These are phyloP conservation scores for Gnatocerus cornutus DNA, from an alignment of 2,888 invertebrate species.

Conservation along the genomic window DNA sequence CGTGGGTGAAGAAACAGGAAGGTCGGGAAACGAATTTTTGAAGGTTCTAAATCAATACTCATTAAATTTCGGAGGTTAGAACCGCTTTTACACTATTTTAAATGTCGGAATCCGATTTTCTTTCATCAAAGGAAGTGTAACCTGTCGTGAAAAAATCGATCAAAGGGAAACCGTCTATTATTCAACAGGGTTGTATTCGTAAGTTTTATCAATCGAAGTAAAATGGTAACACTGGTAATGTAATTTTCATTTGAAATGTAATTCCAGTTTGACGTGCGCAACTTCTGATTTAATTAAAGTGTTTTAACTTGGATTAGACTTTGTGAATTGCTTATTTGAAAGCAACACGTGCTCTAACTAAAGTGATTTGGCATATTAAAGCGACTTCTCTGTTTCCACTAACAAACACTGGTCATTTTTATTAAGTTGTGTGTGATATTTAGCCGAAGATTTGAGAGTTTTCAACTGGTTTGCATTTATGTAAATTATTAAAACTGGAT, in stretches of 20 bases:
- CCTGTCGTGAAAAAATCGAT: neutral
- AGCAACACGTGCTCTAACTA: constrained; percentile 11
- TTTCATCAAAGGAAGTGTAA: neutral
- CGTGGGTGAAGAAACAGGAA: constrained; percentile 2
- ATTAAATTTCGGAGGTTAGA: neutral
- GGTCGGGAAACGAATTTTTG: constrained; percentile 3
- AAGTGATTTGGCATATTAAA: too few species aligned
- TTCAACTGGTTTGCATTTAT: too few species aligned
- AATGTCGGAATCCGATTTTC: neutral
- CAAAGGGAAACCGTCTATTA: too few species aligned
- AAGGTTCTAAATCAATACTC: neutral
- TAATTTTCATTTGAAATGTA: too few species aligned
- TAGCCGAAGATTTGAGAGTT: too few species aligned
- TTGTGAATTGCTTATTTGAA: constrained; percentile 6
- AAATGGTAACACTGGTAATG: too few species aligned
- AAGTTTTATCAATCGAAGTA: too few species aligned
- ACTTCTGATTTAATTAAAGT: constrained; percentile 8
- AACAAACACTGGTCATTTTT: too few species aligned
- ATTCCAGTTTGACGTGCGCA: neutral
- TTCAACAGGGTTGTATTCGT: too few species aligned
- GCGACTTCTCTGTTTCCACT: too few species aligned
- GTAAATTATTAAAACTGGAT: too few species aligned
- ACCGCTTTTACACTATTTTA: neutral
- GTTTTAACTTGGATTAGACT: constrained; percentile 10
- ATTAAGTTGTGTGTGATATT: too few species aligned